phyloP scores from a whole-genome alignment of 1,140 invertebrate genomes.

The Manduca sexta region DNA sequence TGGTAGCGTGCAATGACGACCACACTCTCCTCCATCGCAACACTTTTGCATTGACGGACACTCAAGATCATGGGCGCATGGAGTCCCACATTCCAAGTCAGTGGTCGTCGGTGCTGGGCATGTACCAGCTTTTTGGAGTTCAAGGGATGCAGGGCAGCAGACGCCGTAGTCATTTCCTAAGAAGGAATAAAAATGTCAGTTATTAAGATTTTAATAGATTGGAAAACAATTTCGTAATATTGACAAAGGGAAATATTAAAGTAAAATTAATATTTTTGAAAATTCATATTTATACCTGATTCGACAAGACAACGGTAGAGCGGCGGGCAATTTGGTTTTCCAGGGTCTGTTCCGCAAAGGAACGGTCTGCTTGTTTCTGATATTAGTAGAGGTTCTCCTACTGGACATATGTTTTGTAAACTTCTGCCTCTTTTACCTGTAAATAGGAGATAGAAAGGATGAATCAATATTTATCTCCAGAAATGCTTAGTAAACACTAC shows the following conservation, averaged over 20 bases:
- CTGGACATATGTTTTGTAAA: conserved; percentile 83
- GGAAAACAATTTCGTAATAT: too few relatives aligned
- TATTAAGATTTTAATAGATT: neutral
- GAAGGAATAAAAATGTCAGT: conserved; percentile 5
- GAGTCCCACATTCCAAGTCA: conserved; percentile 75
- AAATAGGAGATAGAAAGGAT: too few relatives aligned
- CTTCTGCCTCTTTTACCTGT: conserved; percentile 81
- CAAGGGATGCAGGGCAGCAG: conserved; percentile 85
- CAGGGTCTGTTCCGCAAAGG: conserved; percentile 85
- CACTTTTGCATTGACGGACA: conserved; percentile 87
- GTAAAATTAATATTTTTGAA: too few relatives aligned
- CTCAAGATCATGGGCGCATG: conserved; percentile 84
- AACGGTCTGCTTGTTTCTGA: conserved; percentile 84
- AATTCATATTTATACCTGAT: conserved; percentile 63
- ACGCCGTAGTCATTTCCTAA: conserved; percentile 88
- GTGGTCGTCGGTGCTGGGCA: conserved; percentile 75
- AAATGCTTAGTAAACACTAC: too few relatives aligned
- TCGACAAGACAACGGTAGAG: conserved; percentile 86
- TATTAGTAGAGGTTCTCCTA: conserved; percentile 85
- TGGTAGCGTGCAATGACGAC: conserved; percentile 79
- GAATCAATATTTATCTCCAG: too few relatives aligned
- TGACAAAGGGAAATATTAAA: too few relatives aligned
- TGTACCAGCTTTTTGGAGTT: conserved; percentile 82
- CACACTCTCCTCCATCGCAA: conserved; percentile 81
- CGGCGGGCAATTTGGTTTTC: conserved; percentile 87